Percentiles rank a stretch among this genome's conserved stretches.
These are phyloP conservation scores for Xylophagus ater DNA, from an alignment of 2,888 invertebrate species.

Conservation along the genomic window DNA sequence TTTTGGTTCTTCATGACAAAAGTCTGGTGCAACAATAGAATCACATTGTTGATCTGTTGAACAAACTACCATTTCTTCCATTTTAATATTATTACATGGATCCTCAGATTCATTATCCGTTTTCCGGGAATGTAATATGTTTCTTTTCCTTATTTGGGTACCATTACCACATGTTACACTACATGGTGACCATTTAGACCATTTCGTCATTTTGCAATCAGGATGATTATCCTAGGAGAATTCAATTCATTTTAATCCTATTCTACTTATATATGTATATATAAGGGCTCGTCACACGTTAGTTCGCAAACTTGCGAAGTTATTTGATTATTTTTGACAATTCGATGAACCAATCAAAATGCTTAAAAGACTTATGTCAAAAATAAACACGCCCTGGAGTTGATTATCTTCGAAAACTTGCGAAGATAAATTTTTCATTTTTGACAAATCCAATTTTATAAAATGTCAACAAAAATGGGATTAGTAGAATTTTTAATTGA, in stretches of 20 bases:
- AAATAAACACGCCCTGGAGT: too few relatives aligned
- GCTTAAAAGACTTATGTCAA: too few relatives aligned
- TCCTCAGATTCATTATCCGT: conserved; percentile 26
- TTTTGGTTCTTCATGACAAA: conserved; percentile 36
- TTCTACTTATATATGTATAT: neutral
- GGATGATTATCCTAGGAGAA: conserved; percentile 27
- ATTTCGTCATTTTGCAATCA: conserved; percentile 53
- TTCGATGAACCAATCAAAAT: too few relatives aligned
- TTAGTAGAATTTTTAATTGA: too few relatives aligned
- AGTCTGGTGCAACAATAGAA: conserved; percentile 23
- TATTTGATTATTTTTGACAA: too few relatives aligned
- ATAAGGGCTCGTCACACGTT: neutral
- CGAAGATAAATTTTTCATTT: too few relatives aligned
- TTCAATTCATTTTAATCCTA: neutral
- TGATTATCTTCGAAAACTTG: too few relatives aligned
- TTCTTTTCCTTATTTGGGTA: conserved; percentile 42
- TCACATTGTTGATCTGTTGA: conserved; percentile 7
- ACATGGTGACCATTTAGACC: conserved; percentile 77
- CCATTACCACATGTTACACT: conserved; percentile 70
- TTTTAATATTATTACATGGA: conserved; percentile 32
- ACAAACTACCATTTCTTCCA: conserved; percentile 31
- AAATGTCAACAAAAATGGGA: too few relatives aligned
- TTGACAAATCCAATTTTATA: too few relatives aligned
- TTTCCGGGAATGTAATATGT: conserved; percentile 13
- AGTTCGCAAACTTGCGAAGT: too few relatives aligned